Evolutionary conservation across 2,797 vertebrate genomes (phyloP), one percentile per base, ranked within the genome.

Genomic region (Parauchenoglanis punctatus): DNA sequence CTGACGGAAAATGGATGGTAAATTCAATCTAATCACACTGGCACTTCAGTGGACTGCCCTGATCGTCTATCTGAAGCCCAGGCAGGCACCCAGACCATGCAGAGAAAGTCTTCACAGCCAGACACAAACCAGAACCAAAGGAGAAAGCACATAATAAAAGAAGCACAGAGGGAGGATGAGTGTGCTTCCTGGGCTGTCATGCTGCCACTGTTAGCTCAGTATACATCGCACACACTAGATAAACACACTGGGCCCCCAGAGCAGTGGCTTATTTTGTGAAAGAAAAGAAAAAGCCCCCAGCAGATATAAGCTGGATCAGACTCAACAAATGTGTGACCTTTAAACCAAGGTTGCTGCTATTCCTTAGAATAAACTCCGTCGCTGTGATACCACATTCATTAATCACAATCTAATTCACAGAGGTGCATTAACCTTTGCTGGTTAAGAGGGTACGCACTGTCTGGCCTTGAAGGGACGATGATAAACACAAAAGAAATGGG

Each of bases 1-100:
- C 88, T 83, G 83, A 78, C 75, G 90, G 90, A 92, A 94, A 94
- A 92, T 68, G 63, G 86, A 91, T 81, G 70, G 81, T 88, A 92
- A 91, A 93, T 88, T 91, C 67, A 91, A 93, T 93, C 93, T 93
- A 94, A 94, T 94, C 93, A 49, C 0, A n/a, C 90, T 88, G 92
- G 92, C 91, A 93, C 91, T 93, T 93, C 92, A 93, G 93, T 92
- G 92, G 91, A 86, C 93, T 90, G 83, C 89, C 88, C 87, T 18
- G 78, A 93, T 91, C 89, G 76, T 91, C 92, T 94, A 94, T 94
- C 93, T 86, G 84, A 91, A 81, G 90, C 89, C 90, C 65, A 44
- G 89, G 89, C 89, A 88, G 89, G 85, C 56, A 72, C 73, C 86
- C 89, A 52, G 28, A 59, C 82, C 61, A 61, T 84, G 54, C 40